A percentile compares a stretch with the other conserved stretches of the same genome.
Conservation (phyloP, 2,797 vertebrate species). For the Oreochromis mossambicus region DNA sequence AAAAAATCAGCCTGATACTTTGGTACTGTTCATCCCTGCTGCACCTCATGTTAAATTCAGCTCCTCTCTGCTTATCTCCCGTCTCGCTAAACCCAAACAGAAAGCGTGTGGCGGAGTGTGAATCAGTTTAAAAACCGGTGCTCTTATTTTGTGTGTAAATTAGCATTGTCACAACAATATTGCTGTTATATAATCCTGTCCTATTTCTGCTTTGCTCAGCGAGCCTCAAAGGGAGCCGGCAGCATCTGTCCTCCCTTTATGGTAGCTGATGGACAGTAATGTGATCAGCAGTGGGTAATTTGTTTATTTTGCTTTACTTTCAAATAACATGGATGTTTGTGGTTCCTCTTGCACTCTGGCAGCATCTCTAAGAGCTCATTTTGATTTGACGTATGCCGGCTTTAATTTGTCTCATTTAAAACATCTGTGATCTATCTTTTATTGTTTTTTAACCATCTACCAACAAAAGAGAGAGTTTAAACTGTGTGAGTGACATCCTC, state of each 20-base stretch:
- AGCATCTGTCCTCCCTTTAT: background rate
- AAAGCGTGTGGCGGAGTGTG: background rate
- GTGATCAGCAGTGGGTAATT: background rate
- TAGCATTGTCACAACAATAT: slow-evolving; percentile 14
- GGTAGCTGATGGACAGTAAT: background rate
- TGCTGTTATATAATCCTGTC: slow-evolving; percentile 31
- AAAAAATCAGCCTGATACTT: background rate
- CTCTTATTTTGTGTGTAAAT: slow-evolving; percentile 29
- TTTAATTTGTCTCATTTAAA: background rate
- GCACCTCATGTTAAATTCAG: background rate
- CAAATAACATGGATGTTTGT: background rate
- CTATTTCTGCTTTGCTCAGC: slow-evolving; percentile 19
- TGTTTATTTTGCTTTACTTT: background rate
- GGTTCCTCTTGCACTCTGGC: background rate
- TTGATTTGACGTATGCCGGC: background rate
- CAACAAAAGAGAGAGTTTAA: background rate
- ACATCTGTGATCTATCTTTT: background rate
- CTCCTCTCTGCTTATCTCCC: background rate
- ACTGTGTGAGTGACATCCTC: background rate
- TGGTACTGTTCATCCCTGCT: background rate
- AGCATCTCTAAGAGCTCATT: background rate
- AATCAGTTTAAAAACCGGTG: background rate
- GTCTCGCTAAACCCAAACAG: background rate
- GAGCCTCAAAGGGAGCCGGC: background rate
- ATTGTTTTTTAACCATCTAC: background rate